Percentiles rank a stretch among this genome's conserved stretches.
phyloP scores from a whole-genome alignment of 2,113 vertebrate genomes.

The Nesogale talazaci region DNA sequence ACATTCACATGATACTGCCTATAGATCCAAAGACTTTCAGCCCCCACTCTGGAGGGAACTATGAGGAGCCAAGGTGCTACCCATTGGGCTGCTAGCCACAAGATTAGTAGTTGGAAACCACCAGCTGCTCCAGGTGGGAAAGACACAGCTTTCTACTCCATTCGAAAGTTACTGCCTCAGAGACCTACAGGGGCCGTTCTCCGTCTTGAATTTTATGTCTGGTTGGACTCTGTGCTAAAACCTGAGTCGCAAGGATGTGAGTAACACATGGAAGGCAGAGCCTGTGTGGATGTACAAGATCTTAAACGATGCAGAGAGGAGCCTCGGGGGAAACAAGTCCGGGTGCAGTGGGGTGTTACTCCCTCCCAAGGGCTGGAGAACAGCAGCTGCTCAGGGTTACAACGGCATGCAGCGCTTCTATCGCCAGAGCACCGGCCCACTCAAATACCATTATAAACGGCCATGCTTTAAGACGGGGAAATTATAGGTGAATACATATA shows the following conservation, averaged over 20 bases:
- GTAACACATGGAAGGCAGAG: not conserved
- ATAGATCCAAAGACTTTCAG: not conserved
- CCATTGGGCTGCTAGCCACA: no score
- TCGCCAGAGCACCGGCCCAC: conserved; percentile 57
- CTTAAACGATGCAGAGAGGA: conserved; percentile 2
- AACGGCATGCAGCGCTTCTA: conserved; percentile 41
- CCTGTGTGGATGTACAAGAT: not conserved
- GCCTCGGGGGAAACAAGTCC: conserved; percentile 18
- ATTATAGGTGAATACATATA: conserved; percentile 63
- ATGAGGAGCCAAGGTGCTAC: not conserved
- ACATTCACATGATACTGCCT: not conserved
- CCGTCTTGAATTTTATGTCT: no score
- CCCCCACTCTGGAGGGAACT: not conserved
- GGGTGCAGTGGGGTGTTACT: not conserved
- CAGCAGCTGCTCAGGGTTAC: conserved; percentile 6
- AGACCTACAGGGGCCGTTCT: no score
- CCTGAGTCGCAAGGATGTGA: not conserved
- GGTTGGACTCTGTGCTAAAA: not conserved
- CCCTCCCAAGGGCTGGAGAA: conserved; percentile 42
- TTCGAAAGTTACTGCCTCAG: no score
- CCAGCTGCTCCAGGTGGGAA: no score
- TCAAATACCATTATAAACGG: conserved; percentile 61
- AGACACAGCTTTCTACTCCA: no score
- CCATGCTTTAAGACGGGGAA: conserved; percentile 53
- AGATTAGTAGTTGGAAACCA: no score